A percentile compares a stretch with the other conserved stretches of the same genome.
These are phyloP conservation scores for Drosophila neotestacea DNA, from an alignment of 2,888 invertebrate genomes.

Conservation along the genomic window DNA sequence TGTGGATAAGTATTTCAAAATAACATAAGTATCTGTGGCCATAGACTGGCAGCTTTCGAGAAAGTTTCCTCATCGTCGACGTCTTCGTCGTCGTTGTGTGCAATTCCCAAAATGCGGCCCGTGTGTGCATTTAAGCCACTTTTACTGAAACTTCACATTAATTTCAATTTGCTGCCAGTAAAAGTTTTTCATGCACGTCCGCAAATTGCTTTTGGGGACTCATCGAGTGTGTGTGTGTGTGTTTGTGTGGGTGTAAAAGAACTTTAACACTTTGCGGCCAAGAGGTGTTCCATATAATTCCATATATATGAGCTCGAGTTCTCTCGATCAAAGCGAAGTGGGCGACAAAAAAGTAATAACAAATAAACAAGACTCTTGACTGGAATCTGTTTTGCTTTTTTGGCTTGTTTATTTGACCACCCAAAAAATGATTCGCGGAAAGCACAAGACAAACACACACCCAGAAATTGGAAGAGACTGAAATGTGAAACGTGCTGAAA, in stretches of 20 bases:
- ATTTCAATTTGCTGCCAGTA: conserved; percentile 82
- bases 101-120: conserved; percentile 83
- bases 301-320: conserved; percentile 16
- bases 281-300: conserved; percentile 47
- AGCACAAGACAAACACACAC: conserved; percentile 69
- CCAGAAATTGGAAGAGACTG: conserved; percentile 15
- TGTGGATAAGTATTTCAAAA: conserved; percentile 67
- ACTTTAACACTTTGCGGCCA: conserved; percentile 78
- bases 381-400: conserved; percentile 42
- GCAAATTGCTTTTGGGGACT: conserved; percentile 75
- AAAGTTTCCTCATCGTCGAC: conserved; percentile 19
- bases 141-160: conserved; percentile 82
- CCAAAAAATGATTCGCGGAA: conserved; percentile 70
- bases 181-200: conserved; percentile 82
- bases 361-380: conserved; percentile 30
- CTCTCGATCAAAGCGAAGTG: conserved; percentile 14
- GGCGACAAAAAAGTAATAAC: conserved; percentile 17
- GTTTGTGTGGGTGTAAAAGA: conserved; percentile 32
- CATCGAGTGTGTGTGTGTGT: not conserved
- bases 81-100: conserved; percentile 57
- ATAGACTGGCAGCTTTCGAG: conserved; percentile 23
- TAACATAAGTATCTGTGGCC: conserved; percentile 71
- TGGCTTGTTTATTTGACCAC: conserved; percentile 56
- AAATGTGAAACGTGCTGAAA: conserved; percentile 75
- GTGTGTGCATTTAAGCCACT: conserved; percentile 83